Conservation (phyloP, 2,797 vertebrate genomes). For the Enteromius thamalakanensis region DNA sequence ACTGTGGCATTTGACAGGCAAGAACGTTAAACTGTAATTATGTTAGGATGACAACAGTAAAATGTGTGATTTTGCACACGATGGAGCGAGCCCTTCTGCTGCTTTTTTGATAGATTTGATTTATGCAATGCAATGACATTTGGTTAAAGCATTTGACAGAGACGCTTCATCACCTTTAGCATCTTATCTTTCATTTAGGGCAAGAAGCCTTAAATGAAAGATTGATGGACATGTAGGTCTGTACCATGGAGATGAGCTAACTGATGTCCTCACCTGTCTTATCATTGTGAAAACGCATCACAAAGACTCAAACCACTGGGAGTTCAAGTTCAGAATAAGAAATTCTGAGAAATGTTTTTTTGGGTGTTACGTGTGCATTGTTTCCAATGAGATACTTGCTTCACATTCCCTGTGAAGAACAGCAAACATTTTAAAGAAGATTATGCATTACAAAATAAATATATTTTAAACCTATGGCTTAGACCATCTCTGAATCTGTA, state of each 20-base stretch:
- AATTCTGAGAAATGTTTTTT: not conserved
- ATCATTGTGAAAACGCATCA: conserved; percentile 6
- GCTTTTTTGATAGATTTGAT: conserved; percentile 8
- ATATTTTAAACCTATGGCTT: not conserved
- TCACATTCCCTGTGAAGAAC: not conserved
- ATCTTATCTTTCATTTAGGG: conserved; percentile 31
- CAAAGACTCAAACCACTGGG: not conserved
- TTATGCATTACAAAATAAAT: not conserved
- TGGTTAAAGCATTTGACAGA: conserved; percentile 26
- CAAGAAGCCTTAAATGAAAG: conserved; percentile 27
- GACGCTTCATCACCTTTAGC: conserved; percentile 4
- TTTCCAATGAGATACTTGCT: not conserved
- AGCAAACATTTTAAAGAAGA: not conserved
- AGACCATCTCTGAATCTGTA: no score
- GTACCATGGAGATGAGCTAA: not conserved
- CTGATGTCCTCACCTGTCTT: conserved; percentile 22
- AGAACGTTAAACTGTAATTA: conserved; percentile 48
- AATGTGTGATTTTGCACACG: conserved; percentile 22
- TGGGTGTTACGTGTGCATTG: not conserved
- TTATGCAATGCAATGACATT: conserved; percentile 10
- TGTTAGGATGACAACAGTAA: conserved; percentile 8
- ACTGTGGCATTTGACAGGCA: conserved; percentile 29
- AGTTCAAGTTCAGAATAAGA: not conserved
- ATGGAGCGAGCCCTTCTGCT: not conserved
- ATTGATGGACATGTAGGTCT: conserved; percentile 13